Evolutionary conservation across 92 coral and sea anemone species (phyloP).

Genomic region (Blastomussa wellsi): DNA sequence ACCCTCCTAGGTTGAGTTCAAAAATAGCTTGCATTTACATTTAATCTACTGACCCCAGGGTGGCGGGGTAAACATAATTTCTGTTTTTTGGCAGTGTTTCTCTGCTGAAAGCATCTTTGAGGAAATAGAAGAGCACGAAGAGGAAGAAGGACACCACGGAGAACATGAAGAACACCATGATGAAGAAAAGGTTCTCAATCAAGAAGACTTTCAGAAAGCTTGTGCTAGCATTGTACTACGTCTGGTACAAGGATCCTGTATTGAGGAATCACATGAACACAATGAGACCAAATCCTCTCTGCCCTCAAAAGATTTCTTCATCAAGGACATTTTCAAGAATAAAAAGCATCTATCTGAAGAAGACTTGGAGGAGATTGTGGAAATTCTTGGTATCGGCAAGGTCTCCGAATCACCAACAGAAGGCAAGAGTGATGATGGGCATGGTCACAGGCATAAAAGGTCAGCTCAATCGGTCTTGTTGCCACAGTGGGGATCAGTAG

Average conservation of each 20-base stretch:
- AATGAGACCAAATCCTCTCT: conserved; percentile 37
- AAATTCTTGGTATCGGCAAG: conserved; percentile 60
- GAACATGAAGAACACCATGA: conserved; percentile 34
- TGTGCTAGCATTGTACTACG: conserved; percentile 76
- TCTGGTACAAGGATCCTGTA: conserved; percentile 74
- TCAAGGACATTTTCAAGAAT: conserved; percentile 53
- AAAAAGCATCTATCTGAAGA: conserved; percentile 56
- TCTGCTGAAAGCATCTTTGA: conserved; percentile 53
- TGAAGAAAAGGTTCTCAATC: conserved; percentile 48
- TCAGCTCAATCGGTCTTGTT: conserved; percentile 26
- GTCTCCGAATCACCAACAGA: background rate
- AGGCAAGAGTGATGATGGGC: conserved; percentile 33
- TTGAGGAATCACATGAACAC: conserved; percentile 53
- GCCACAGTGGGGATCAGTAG: background rate
- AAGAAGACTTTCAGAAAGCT: conserved; percentile 74
- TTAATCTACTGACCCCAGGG: too few relatives aligned
- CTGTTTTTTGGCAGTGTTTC: conserved; percentile 44
- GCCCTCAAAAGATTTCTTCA: conserved; percentile 68
- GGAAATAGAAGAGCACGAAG: conserved; percentile 39
- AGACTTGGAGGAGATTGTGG: conserved; percentile 49
- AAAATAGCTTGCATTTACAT: too few relatives aligned
- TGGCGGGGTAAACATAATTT: too few relatives aligned
- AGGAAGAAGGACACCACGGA: conserved; percentile 5
- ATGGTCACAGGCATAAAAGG: conserved; percentile 54
- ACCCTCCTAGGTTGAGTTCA: too few relatives aligned